phyloP scores from a whole-genome alignment of 2,888 invertebrate genomes.

The Tubulanus polymorphus region DNA sequence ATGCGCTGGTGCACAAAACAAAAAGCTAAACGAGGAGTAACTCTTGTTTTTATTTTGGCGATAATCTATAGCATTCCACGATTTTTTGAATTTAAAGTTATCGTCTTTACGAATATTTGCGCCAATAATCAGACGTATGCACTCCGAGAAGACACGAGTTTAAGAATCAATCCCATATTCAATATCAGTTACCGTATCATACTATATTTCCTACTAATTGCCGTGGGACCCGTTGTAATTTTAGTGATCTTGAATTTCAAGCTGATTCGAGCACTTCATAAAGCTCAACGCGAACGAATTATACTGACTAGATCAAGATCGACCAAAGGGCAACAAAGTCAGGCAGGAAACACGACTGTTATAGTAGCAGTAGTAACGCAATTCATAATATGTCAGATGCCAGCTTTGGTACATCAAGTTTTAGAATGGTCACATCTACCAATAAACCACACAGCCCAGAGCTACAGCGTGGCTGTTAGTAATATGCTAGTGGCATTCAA shows the following conservation, averaged over 20 bases:
- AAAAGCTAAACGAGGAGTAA: slow-evolving; percentile 17
- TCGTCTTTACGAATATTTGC: slow-evolving; percentile 4
- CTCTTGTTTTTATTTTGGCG: slow-evolving; percentile 20
- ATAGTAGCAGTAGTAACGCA: slow-evolving; percentile 12
- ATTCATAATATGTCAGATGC: slow-evolving; percentile 14
- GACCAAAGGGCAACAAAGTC: not conserved
- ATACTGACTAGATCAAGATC: too few relatives aligned
- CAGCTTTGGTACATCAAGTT: slow-evolving; percentile 13
- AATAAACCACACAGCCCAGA: not conserved
- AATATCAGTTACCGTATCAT: slow-evolving; percentile 9
- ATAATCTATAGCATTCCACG: slow-evolving; percentile 28
- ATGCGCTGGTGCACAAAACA: slow-evolving; percentile 10
- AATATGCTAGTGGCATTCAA: slow-evolving; percentile 12
- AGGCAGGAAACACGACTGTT: slow-evolving; percentile 1
- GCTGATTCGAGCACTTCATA: slow-evolving; percentile 5
- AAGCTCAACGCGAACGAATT: slow-evolving; percentile 2
- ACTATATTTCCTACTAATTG: slow-evolving; percentile 8
- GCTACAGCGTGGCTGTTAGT: slow-evolving; percentile 13
- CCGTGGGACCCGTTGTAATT: slow-evolving; percentile 8
- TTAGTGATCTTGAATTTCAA: slow-evolving; percentile 11
- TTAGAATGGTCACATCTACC: too few relatives aligned
- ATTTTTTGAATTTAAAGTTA: slow-evolving; percentile 24
- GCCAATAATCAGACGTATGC: slow-evolving; percentile 7
- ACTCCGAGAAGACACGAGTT: slow-evolving; percentile 1
- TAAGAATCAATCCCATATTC: slow-evolving; percentile 4